Conservation (phyloP, 2,797 vertebrate genomes). For the Syngnathus acus region DNA sequence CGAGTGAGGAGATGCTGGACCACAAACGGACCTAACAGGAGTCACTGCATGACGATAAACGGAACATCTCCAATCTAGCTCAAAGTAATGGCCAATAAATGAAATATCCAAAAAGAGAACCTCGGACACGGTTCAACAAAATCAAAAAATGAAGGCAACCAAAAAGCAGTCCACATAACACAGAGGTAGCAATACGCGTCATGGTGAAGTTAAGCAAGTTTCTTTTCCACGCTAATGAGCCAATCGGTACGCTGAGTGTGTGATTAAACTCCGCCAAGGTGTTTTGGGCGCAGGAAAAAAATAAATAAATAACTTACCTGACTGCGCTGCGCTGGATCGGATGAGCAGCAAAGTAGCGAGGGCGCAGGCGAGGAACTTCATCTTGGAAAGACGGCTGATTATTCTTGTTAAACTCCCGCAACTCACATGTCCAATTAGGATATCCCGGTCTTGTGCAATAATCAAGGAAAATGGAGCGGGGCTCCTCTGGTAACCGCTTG, state of each 20-base stretch:
- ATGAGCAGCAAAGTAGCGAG: conserved; percentile 58
- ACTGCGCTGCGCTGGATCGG: conserved; percentile 58
- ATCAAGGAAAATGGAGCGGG: conserved; percentile 1
- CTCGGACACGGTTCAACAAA: not conserved
- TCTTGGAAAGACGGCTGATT: conserved; percentile 39
- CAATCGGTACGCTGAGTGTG: not conserved
- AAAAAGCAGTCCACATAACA: not conserved
- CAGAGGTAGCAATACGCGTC: not conserved
- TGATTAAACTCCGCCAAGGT: not conserved
- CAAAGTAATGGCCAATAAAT: not conserved
- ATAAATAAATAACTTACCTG: conserved; percentile 68
- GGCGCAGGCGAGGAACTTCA: conserved; percentile 65
- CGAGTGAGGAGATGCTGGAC: not conserved
- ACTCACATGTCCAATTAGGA: conserved; percentile 69
- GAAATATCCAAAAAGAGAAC: not conserved
- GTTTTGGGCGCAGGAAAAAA: not conserved
- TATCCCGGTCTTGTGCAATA: conserved; percentile 36
- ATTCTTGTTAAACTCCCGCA: conserved; percentile 47
- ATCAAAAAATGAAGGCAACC: no score
- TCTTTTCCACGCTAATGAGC: not conserved
- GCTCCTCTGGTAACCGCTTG: not conserved
- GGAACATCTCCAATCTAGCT: not conserved
- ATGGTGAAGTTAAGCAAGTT: not conserved
- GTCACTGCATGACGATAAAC: not conserved
- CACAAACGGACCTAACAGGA: not conserved